phyloP scores from a whole-genome alignment of 2,797 vertebrate genomes.

The Crenuchus spilurus region DNA sequence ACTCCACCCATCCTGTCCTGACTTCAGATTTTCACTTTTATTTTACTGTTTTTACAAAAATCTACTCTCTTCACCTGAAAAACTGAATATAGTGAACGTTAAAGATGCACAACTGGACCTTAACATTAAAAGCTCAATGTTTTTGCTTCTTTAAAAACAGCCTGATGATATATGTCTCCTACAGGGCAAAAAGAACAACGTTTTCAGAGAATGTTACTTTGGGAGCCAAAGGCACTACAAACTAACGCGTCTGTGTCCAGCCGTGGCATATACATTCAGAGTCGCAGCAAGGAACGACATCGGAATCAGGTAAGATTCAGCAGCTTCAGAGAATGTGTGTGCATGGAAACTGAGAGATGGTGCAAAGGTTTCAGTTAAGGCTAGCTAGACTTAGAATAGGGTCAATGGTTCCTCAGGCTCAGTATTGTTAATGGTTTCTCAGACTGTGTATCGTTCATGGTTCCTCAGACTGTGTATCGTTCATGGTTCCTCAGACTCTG shows the following conservation, averaged over 20 bases:
- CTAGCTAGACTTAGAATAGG: neutral
- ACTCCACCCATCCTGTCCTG: too few relatives aligned
- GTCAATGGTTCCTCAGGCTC: too few relatives aligned
- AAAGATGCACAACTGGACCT: too few relatives aligned
- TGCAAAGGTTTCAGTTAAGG: too few relatives aligned
- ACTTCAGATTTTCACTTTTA: too few relatives aligned
- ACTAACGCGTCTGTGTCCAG: constrained; percentile 89
- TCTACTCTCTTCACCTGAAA: too few relatives aligned
- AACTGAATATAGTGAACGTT: too few relatives aligned
- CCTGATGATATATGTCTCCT: neutral
- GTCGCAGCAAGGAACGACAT: constrained; percentile 93
- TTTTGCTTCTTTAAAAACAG: too few relatives aligned
- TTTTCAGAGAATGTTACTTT: constrained; percentile 94
- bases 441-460: neutral
- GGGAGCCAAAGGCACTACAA: constrained; percentile 95
- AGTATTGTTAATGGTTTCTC: too few relatives aligned
- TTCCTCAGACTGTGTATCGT: neutral
- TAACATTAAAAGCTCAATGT: too few relatives aligned
- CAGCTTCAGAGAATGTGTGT: neutral
- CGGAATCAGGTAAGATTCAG: constrained; percentile 85
- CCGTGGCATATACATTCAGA: constrained; percentile 92
- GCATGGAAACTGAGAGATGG: neutral
- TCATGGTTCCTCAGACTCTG: neutral
- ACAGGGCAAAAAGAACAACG: constrained; percentile 93
- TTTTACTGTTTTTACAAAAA: too few relatives aligned